Evolutionary conservation across 2,797 vertebrate species (phyloP).

Genomic region (Echeneis naucrates): DNA sequence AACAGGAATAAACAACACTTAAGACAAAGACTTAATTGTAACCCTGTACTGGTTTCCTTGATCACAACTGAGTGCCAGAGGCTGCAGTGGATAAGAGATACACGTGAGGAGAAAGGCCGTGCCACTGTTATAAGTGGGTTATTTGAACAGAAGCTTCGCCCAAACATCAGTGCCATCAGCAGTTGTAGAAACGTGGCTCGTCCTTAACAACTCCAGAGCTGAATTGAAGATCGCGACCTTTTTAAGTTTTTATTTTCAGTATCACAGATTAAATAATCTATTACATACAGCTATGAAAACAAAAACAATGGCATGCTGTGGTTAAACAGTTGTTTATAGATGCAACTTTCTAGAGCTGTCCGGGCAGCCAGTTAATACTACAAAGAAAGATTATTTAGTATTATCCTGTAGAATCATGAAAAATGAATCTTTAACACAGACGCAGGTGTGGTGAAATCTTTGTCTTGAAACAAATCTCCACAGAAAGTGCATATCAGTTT

Average conservation of each 20-base stretch:
- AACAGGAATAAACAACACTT: too few species aligned
- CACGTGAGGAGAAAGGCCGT: too few species aligned
- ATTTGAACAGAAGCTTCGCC: too few species aligned
- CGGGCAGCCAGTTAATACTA: neutral
- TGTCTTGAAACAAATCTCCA: conserved; percentile 6
- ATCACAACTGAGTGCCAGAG: too few species aligned
- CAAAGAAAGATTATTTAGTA: neutral
- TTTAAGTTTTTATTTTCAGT: neutral
- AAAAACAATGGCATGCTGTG: too few species aligned
- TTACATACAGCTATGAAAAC: neutral
- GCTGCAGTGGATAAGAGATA: too few species aligned
- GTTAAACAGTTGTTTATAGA: too few species aligned
- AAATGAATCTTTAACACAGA: neutral
- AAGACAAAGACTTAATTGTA: neutral
- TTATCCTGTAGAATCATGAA: neutral
- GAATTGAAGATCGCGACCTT: too few species aligned
- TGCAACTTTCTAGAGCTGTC: neutral
- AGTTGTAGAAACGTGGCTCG: neutral
- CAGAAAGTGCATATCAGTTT: conserved; percentile 14
- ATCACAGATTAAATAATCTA: neutral
- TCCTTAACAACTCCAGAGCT: neutral
- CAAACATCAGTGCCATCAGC: too few species aligned
- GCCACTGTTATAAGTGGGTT: too few species aligned
- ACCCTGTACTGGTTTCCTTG: neutral
- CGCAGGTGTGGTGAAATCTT: neutral